Base-by-base conservation (phyloP, 2,797 vertebrate species). In the Rhinella marina region DNA sequence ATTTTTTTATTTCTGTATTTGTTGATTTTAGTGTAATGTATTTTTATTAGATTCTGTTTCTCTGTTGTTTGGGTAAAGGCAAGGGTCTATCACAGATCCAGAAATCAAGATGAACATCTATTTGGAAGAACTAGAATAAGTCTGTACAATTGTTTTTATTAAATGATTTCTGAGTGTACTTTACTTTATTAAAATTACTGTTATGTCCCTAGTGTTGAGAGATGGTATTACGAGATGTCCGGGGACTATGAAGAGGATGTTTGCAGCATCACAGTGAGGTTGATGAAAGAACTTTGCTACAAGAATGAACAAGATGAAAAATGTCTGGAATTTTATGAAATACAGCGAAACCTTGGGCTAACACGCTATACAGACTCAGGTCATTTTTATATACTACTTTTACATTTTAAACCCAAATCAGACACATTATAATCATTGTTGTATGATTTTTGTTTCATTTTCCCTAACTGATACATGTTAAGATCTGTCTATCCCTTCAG, bases 191-290 rank as follows among this genome's bases (percentile, higher is more conserved):
- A 27, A 29, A 57, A 27, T 14, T 1, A 19, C 25, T 41, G 29
- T 75, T 73, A 2, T 61, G 68, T 82, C 81, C 73, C 32, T 0
- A 72, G 57, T 73, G 1, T 89, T 79, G 56, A 85, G 85, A 90
- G 92, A 92, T 88, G 91, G 81, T 73, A 83, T 5, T 32, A 86
- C 88, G 81, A 84, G 91, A 98, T 98, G 97, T 98, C 97, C 87
- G 97, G 97, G 90, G 97, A 98, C 95, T 97, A 97, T 88, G 97
- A 98, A 93, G 97, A 98, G 94, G 97, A 97, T 90, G 91, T 97
- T 93, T 97, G 97, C 93, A 97, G 96, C 91, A 96, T 95, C 93
- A 96, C 96, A 16, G 94, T 97, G 92, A 92, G 95, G 92, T 88
- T 98, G 92, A 95, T 97, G 93, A 96, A 96, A 32, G 97, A 98